These are phyloP conservation scores for Drosophila yakuba DNA, from an alignment of 1,140 invertebrate genomes.

Conservation along the genomic window DNA sequence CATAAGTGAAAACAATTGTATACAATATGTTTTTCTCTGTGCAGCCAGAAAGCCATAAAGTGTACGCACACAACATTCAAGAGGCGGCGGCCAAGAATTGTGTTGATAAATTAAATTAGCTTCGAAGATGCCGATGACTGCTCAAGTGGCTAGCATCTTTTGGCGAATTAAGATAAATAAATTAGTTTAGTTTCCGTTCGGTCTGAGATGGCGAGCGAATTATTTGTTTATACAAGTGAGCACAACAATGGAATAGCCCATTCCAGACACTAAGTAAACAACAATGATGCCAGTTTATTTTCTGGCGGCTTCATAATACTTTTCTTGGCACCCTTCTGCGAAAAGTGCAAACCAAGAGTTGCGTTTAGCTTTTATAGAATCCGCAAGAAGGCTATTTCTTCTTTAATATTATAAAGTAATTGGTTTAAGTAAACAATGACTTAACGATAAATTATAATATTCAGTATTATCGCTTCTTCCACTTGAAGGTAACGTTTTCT, in stretches of 20 bases:
- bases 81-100: conserved; percentile 26
- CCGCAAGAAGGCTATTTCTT: not conserved
- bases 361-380: not conserved
- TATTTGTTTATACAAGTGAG: conserved; percentile 37
- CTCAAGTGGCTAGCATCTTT: conserved; percentile 35
- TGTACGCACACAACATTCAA: conserved; percentile 51
- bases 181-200: conserved; percentile 27
- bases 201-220: conserved; percentile 17
- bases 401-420: not conserved
- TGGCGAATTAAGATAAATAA: conserved; percentile 51
- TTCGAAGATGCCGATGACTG: conserved; percentile 22
- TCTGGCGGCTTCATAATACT: conserved; percentile 8
- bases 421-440: not conserved
- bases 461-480: not conserved
- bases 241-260: conserved; percentile 15
- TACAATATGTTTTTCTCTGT: conserved; percentile 10
- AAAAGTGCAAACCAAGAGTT: conserved; percentile 11
- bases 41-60: conserved; percentile 39
- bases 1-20: not conserved
- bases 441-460: not conserved
- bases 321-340: conserved; percentile 3
- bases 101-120: conserved; percentile 76
- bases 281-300: not conserved
- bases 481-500: not conserved
- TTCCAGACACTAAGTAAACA: conserved; percentile 38